Conservation (phyloP, 2,888 invertebrate species). For the Timandra comae region DNA sequence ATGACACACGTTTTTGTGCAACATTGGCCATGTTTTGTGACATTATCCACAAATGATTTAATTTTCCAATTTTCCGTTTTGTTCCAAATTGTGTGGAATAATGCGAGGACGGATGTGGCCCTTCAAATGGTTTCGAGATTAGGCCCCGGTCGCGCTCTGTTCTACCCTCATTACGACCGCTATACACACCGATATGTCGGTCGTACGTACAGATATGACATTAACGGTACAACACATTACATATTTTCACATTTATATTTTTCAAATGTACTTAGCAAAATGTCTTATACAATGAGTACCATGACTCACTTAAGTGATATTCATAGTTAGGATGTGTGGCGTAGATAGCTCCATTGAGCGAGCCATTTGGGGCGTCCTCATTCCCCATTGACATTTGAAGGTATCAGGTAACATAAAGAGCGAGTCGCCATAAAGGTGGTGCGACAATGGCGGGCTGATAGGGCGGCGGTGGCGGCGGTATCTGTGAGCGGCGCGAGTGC, state of each 20-base stretch:
- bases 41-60: constrained; percentile 6
- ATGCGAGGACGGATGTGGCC: constrained; percentile 26
- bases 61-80: constrained; percentile 27
- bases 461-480: constrained; percentile 49
- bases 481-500: constrained; percentile 52
- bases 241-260: too few species aligned
- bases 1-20: too few species aligned
- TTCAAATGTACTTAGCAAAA: too few species aligned
- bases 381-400: constrained; percentile 19
- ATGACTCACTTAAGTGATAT: too few species aligned
- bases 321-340: too few species aligned
- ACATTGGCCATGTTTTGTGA: too few species aligned
- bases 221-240: too few species aligned
- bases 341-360: too few species aligned
- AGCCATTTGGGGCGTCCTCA: constrained; percentile 12
- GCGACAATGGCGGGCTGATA: constrained; percentile 54
- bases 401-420: constrained; percentile 19
- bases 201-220: too few species aligned
- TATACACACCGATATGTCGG: too few species aligned
- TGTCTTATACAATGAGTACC: too few species aligned
- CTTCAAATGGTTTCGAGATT: constrained; percentile 30
- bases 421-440: constrained; percentile 56
- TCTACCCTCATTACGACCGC: constrained; percentile 3
- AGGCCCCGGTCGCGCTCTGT: constrained; percentile 20
- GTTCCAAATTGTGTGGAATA: constrained; percentile 31